A percentile compares a stretch with the other conserved stretches of the same genome.
Evolutionary conservation across 1,140 invertebrate genomes (phyloP).

Genomic region (Drosophila littoralis): DNA sequence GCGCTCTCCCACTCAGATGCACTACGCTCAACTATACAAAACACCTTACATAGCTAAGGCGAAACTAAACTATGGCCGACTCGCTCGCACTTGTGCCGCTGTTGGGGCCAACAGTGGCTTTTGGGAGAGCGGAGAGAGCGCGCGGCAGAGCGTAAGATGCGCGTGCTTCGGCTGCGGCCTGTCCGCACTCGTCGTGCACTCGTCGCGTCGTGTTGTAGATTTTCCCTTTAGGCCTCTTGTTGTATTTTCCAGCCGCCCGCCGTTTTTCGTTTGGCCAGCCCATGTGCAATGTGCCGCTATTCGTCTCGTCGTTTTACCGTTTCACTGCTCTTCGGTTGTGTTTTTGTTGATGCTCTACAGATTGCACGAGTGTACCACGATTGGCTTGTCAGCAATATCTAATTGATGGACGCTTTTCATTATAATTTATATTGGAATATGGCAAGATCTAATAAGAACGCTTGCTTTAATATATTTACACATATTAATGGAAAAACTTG

Average conservation of each 20-base stretch:
- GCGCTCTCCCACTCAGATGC: slow-evolving; percentile 79
- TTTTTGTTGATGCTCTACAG: slow-evolving; percentile 44
- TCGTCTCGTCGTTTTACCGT: slow-evolving; percentile 54
- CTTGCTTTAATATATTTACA: neutral
- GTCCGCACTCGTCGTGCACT: slow-evolving; percentile 43
- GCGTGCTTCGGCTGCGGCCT: slow-evolving; percentile 64
- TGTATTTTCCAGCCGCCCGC: slow-evolving; percentile 69
- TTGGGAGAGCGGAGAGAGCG: slow-evolving; percentile 38
- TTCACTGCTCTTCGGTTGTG: slow-evolving; percentile 30
- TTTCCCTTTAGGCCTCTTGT: slow-evolving; percentile 76
- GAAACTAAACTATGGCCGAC: slow-evolving; percentile 69
- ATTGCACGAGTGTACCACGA: slow-evolving; percentile 20
- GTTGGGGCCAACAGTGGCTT: neutral
- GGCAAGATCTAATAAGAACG: neutral
- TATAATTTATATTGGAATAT: neutral
- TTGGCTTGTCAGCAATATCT: slow-evolving; percentile 29
- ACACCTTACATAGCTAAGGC: slow-evolving; percentile 74
- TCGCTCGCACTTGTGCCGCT: slow-evolving; percentile 46
- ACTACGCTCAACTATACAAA: slow-evolving; percentile 76
- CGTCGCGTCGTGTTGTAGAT: slow-evolving; percentile 45
- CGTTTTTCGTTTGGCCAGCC: slow-evolving; percentile 47
- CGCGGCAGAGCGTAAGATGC: slow-evolving; percentile 55
- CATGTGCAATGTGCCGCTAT: slow-evolving; percentile 67
- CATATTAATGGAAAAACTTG: too few relatives aligned
- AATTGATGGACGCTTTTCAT: slow-evolving; percentile 8